These are phyloP conservation scores for Rhodinocichla rosea DNA, from an alignment of 2,113 vertebrate species.

Conservation along the genomic window DNA sequence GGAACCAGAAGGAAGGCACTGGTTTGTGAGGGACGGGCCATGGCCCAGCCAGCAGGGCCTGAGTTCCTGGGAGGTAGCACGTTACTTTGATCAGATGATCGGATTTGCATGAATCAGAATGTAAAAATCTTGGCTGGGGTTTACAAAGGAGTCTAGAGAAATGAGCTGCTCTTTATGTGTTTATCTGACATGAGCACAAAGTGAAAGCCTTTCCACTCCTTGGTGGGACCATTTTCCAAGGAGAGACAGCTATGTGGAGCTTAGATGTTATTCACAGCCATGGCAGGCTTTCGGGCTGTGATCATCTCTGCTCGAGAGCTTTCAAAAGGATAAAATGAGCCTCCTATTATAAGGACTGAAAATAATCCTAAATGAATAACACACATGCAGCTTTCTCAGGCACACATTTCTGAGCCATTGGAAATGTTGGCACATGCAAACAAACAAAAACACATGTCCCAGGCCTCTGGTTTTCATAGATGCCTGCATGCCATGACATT, in stretches of 20 bases:
- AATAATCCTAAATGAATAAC: slow-evolving; percentile 65
- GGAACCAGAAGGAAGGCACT: background rate
- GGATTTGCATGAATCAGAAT: slow-evolving; percentile 54
- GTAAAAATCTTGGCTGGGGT: slow-evolving; percentile 47
- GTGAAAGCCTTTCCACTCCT: slow-evolving; percentile 7
- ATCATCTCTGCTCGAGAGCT: slow-evolving; percentile 24
- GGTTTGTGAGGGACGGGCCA: background rate
- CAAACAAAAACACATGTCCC: slow-evolving; percentile 66
- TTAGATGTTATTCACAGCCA: slow-evolving; percentile 36
- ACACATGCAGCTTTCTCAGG: slow-evolving; percentile 18
- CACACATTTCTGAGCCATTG: slow-evolving; percentile 53
- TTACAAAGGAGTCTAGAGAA: slow-evolving; percentile 46
- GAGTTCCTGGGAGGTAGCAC: slow-evolving; percentile 50
- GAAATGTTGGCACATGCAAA: slow-evolving; percentile 61
- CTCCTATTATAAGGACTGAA: slow-evolving; percentile 43
- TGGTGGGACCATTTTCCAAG: background rate
- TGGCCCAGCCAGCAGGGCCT: background rate
- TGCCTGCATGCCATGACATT: slow-evolving; percentile 54
- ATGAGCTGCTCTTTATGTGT: slow-evolving; percentile 2
- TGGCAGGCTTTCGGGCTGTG: slow-evolving; percentile 14
- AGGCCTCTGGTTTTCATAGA: slow-evolving; percentile 62
- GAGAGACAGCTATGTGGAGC: background rate
- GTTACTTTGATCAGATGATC: slow-evolving; percentile 56
- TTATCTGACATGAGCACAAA: background rate
- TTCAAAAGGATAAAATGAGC: slow-evolving; percentile 52